Base-by-base conservation (phyloP, 2,113 vertebrate genomes). In the Nansenia antarctica region DNA sequence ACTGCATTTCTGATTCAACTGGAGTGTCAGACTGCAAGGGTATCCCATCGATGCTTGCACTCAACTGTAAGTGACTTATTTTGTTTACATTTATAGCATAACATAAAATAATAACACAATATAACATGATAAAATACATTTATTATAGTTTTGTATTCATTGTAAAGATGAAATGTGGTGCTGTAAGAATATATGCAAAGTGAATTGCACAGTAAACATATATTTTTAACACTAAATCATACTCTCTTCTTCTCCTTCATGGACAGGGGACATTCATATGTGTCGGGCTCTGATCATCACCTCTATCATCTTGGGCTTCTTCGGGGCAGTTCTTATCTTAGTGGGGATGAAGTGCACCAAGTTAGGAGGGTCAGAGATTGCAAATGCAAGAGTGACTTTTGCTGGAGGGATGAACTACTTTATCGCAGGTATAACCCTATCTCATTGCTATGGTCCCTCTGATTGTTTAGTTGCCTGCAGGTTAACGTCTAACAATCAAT, bases 341-440 rank as follows among this genome's bases (percentile, higher is more conserved):
- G 83, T 98, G 82, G 98, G 97, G 57, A 99, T 99, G 96, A 98
- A 98, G 79, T 99, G 97, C 77, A 98, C 97, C 15, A 98, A 96
- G 84, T 86, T 99, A 0, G 98, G 98, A 74, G 98, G 97, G 34
- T 92, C 94, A 0, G 93, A 98, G 37, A 75, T 94, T 58, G 85
- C 86, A 27, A 99, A 99, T 86, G 94, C 95, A 39, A 97, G 91
- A 85, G 91, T 96, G 34, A 96, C 95, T 39, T 95, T 95, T 82
- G 92, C 95, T 77, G 94, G 95, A 59, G 96, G 98, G 63, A 87
- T 96, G 74, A 90, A 93, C 60, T 98, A 94, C 90, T 90, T 98
- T 20, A 77, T 95, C 0, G 95, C 94, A 88, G 98, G 98, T 98
- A 91, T 73, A 61, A 3, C 6, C 58, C 9, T 27, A 6, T 4